Base-by-base conservation (phyloP, 2,797 vertebrate genomes). In the Momotus momota region DNA sequence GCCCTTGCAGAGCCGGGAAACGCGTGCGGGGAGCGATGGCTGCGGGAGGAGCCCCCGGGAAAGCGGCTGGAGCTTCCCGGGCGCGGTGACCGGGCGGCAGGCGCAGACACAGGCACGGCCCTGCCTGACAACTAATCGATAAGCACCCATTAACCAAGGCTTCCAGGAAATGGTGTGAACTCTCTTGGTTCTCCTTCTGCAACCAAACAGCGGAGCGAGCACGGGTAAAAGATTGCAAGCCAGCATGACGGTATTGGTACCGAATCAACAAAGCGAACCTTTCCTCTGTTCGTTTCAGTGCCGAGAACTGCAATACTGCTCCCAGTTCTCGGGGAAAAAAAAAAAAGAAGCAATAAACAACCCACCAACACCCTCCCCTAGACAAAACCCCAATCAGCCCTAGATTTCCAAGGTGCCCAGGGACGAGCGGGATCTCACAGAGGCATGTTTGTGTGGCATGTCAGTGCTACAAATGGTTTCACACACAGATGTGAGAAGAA, bases 101-200 rank as follows among this genome's bases (percentile, higher is more conserved):
- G 19, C 10, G 16, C 62, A 43, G 74, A 43, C 27, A 16, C 10
- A 7, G 20, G 20, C 70, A 12, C 5, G 25, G 61, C 48, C 45
- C 46, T 23, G 60, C 52, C 70, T 85, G 95, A 95, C 95, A 87
- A 60, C 25, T 43, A 82, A 94, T 97, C 94, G 7, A 89, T 96
- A 60, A 7, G 6, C 8, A 4, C 82, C 90, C 94, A 89, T 95
- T 93, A 96, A 29, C 46, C 23, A 2, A 38, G 18, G 65, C 58
- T 96, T 89, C 88, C 94, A 84, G 92, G 90, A 73, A 95, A 61
- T 1, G 8, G 29, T 55, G 80, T 16, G 61, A 67, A 61, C 12
- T 16, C 35, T 22, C 29, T 45, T 23, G 31, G 11, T 81, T 10
- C 64, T 67, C 45, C 61, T 72, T 64, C 58, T 35, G 13, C 22